phyloP scores from a whole-genome alignment of 2,797 vertebrate species.

The Epinephelus malabaricus region DNA sequence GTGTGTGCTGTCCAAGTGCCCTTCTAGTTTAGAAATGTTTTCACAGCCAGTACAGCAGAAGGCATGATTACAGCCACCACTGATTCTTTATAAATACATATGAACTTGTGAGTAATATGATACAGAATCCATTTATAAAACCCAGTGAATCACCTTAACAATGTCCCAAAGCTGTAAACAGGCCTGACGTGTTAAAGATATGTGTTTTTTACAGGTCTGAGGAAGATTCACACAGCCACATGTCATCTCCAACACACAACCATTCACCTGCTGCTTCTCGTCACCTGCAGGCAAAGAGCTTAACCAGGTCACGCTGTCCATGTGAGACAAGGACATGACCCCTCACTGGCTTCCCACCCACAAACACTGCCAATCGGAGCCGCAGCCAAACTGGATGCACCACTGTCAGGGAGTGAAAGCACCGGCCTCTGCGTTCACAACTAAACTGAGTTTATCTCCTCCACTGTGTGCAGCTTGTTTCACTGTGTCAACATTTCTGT shows the following conservation, averaged over 20 bases:
- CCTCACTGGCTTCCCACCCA: slow-evolving; percentile 17
- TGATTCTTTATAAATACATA: too few species aligned
- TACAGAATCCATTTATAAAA: too few species aligned
- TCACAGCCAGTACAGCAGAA: background rate
- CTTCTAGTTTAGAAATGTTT: background rate
- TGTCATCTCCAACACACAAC: background rate
- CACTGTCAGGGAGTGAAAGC: background rate
- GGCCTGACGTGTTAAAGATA: too few species aligned
- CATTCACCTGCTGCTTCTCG: slow-evolving; percentile 32
- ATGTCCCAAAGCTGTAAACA: too few species aligned
- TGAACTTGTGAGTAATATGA: too few species aligned
- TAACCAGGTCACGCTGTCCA: background rate
- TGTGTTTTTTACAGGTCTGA: too few species aligned
- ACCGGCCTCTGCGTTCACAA: background rate
- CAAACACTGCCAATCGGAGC: background rate
- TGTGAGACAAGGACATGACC: slow-evolving; percentile 11
- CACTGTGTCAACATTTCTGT: background rate
- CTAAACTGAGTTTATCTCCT: background rate
- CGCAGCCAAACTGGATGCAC: background rate
- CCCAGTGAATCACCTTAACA: too few species aligned
- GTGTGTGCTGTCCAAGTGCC: too few species aligned
- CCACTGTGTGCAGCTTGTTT: background rate
- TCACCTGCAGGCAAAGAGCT: slow-evolving; percentile 17
- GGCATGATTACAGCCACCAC: background rate
- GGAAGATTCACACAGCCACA: background rate